These are phyloP conservation scores for Oegoconia quadripuncta DNA, from an alignment of 2,888 invertebrate species.

Conservation along the genomic window DNA sequence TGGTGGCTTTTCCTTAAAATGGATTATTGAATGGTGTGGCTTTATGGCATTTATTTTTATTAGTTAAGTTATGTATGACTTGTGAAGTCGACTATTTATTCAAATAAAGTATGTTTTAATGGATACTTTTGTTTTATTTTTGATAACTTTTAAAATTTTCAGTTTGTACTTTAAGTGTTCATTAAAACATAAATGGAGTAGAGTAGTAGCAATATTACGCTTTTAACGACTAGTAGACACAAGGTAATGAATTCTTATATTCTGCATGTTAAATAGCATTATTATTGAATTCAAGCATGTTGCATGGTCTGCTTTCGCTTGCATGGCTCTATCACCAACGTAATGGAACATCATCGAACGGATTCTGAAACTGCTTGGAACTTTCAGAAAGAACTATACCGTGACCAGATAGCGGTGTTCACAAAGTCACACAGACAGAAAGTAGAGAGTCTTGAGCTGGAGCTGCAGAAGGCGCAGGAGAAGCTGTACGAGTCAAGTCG, in stretches of 20 bases:
- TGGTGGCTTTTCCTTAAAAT: constrained; percentile 71
- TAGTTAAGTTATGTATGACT: constrained; percentile 35
- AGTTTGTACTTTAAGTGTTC: constrained; percentile 35
- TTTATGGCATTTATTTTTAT: constrained; percentile 24
- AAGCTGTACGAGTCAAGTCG: constrained; percentile 57
- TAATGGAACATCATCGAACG: no score
- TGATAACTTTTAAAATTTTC: constrained; percentile 21
- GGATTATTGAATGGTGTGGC: constrained; percentile 53
- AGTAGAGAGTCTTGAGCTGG: no score
- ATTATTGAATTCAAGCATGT: constrained; percentile 39
- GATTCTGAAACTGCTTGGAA: not conserved
- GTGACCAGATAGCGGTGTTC: constrained; percentile 78
- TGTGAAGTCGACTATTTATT: constrained; percentile 39
- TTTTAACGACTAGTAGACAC: no score
- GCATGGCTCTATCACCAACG: no score
- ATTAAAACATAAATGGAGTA: constrained; percentile 41
- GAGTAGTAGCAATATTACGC: constrained; percentile 10
- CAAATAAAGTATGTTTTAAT: constrained; percentile 56
- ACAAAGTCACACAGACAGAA: constrained; percentile 76
- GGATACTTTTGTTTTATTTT: constrained; percentile 66
- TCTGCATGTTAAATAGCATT: constrained; percentile 16
- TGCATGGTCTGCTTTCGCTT: constrained; percentile 13
- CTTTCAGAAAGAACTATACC: constrained; percentile 80
- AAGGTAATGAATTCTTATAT: constrained; percentile 49
- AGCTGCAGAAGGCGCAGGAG: constrained; percentile 75